These are phyloP conservation scores for Dinoponera quadriceps DNA, from an alignment of 1,140 invertebrate species.

Conservation along the genomic window DNA sequence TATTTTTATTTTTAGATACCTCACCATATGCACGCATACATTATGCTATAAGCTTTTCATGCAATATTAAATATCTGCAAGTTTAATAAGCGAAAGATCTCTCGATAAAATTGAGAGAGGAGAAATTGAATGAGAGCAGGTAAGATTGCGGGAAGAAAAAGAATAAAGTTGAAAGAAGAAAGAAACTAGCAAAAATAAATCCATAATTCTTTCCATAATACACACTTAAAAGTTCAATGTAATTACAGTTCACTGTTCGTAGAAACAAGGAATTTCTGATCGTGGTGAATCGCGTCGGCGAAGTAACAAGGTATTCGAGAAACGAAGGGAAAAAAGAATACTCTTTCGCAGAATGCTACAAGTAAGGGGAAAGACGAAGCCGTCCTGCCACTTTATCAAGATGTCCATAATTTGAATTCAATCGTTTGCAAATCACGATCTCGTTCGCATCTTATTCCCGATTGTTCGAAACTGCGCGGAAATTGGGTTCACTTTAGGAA, in stretches of 20 bases:
- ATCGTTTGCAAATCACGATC: constrained; percentile 68
- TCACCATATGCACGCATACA: too few species aligned
- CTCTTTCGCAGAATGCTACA: constrained; percentile 34
- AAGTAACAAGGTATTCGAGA: constrained; percentile 38
- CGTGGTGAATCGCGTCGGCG: constrained; percentile 9
- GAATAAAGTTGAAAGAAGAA: not conserved
- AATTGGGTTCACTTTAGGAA: constrained; percentile 66
- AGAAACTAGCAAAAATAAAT: constrained; percentile 2
- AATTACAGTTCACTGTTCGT: constrained; percentile 56
- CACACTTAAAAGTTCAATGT: constrained; percentile 61
- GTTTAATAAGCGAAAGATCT: too few species aligned
- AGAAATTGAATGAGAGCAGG: not conserved
- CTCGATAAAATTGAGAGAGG: too few species aligned
- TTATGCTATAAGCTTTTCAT: too few species aligned
- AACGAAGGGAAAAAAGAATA: constrained; percentile 47
- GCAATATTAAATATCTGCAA: too few species aligned
- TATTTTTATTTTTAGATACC: too few species aligned
- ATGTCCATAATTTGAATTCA: constrained; percentile 67
- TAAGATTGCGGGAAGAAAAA: not conserved
- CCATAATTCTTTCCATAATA: constrained; percentile 29
- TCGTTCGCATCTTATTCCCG: constrained; percentile 54
- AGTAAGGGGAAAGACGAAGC: not conserved
- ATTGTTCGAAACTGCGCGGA: constrained; percentile 59
- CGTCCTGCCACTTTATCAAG: constrained; percentile 9
- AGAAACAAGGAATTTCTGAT: constrained; percentile 48